phyloP scores from a whole-genome alignment of 2,888 invertebrate genomes.

The Drosophila anomalata region DNA sequence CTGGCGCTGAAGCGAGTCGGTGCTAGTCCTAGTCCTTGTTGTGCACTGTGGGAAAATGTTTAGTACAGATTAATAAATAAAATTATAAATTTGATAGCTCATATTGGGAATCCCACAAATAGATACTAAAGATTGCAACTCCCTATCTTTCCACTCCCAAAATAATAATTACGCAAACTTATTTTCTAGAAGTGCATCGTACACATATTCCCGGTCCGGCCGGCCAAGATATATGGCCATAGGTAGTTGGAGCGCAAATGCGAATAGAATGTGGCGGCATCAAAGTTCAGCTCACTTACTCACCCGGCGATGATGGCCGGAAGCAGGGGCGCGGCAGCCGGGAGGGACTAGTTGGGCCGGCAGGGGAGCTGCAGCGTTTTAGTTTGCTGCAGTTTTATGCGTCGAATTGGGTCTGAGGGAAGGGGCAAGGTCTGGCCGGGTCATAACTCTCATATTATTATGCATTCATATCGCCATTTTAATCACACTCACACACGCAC shows the following conservation, averaged over 20 bases:
- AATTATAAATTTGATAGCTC: too few species aligned
- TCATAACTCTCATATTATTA: constrained; percentile 76
- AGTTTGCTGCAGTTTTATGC: constrained; percentile 67
- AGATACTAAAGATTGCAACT: too few species aligned
- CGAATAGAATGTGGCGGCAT: constrained; percentile 80
- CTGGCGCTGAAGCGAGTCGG: constrained; percentile 57
- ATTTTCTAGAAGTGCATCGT: constrained; percentile 8
- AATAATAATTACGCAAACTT: too few species aligned
- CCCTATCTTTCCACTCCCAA: too few species aligned
- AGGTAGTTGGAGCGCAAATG: constrained; percentile 74
- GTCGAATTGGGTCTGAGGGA: constrained; percentile 21
- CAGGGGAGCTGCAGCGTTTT: constrained; percentile 55
- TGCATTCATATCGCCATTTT: constrained; percentile 78
- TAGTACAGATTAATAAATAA: not conserved
- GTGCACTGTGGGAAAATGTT: not conserved
- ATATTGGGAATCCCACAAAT: too few species aligned
- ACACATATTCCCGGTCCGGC: constrained; percentile 55
- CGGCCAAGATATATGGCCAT: constrained; percentile 71
- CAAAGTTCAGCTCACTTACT: constrained; percentile 80
- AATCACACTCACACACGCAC: constrained; percentile 67
- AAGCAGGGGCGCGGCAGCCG: constrained; percentile 2
- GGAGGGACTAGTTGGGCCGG: not conserved
- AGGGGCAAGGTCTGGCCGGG: constrained; percentile 24
- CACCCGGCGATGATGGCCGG: constrained; percentile 73
- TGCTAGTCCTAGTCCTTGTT: constrained; percentile 51